phyloP scores from a whole-genome alignment of 2,113 vertebrate genomes.

The Eubucco bourcierii region DNA sequence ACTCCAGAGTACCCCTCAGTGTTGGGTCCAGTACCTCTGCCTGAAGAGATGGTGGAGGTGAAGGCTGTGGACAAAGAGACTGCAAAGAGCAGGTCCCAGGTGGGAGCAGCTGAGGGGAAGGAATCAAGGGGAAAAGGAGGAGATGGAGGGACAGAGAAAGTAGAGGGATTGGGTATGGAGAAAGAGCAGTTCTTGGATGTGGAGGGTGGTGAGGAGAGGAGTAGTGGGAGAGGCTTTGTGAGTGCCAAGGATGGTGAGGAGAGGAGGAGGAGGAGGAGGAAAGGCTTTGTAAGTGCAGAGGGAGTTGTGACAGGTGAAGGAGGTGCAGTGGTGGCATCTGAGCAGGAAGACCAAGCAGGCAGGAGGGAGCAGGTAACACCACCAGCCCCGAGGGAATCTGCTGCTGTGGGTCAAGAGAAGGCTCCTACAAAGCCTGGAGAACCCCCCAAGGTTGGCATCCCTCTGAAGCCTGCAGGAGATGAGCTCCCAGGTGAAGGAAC shows the following conservation, averaged over 20 bases:
- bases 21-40: rapidly evolving
- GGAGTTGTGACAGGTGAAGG: not conserved
- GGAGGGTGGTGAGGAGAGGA: not conserved
- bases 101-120: not conserved
- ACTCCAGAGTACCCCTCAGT: not conserved
- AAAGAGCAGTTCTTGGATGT: not conserved
- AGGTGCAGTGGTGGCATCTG: not conserved
- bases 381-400: not conserved
- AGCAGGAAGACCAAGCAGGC: not conserved
- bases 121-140: not conserved
- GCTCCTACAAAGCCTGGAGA: not conserved
- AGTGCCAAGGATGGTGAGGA: not conserved
- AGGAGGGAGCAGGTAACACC: not conserved
- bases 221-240: not conserved
- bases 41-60: not conserved
- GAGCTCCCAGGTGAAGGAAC: not conserved
- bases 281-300: not conserved
- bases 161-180: not conserved
- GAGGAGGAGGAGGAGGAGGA: not conserved
- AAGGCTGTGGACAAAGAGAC: not conserved
- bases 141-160: not conserved
- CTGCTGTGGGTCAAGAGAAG: not conserved
- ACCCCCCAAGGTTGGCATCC: not conserved
- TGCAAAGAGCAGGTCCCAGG: not conserved
- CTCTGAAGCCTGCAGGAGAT: not conserved